phyloP scores from a whole-genome alignment of 2,113 vertebrate species.

The Campylomormyrus tamandua region DNA sequence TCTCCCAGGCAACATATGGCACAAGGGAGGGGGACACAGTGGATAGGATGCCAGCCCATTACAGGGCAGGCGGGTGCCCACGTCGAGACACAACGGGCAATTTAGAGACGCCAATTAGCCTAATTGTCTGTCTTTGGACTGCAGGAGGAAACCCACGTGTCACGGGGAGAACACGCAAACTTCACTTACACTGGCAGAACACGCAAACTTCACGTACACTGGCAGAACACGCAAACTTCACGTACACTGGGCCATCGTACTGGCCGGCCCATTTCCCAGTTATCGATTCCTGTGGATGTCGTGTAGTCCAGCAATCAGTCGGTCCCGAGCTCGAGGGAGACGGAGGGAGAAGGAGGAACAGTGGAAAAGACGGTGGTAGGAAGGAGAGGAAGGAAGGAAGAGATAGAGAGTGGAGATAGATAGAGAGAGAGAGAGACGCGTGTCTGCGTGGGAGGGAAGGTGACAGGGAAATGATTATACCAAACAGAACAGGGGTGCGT shows the following conservation, averaged over 20 bases:
- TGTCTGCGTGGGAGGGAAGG: conserved; percentile 26
- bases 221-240: background rate
- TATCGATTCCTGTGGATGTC: background rate
- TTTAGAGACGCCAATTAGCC: background rate
- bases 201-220: background rate
- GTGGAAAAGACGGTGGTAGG: background rate
- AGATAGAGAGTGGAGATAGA: background rate
- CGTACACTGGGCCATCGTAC: background rate
- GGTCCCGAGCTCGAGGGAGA: background rate
- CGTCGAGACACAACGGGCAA: background rate
- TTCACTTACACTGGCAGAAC: background rate
- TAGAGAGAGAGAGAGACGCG: conserved; percentile 9
- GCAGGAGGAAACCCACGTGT: background rate
- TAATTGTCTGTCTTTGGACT: background rate
- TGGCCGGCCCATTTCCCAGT: background rate
- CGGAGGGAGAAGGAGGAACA: background rate
- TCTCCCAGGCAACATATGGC: background rate
- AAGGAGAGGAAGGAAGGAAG: background rate
- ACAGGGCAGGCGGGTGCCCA: background rate
- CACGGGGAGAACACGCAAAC: background rate
- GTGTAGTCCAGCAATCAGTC: background rate
- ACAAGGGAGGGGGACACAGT: background rate
- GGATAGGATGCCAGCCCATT: background rate
- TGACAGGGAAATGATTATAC: conserved; percentile 40
- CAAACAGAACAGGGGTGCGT: conserved; percentile 35